Evolutionary conservation across 2,113 vertebrate genomes (phyloP).

Genomic region (Myotis davidii): DNA sequence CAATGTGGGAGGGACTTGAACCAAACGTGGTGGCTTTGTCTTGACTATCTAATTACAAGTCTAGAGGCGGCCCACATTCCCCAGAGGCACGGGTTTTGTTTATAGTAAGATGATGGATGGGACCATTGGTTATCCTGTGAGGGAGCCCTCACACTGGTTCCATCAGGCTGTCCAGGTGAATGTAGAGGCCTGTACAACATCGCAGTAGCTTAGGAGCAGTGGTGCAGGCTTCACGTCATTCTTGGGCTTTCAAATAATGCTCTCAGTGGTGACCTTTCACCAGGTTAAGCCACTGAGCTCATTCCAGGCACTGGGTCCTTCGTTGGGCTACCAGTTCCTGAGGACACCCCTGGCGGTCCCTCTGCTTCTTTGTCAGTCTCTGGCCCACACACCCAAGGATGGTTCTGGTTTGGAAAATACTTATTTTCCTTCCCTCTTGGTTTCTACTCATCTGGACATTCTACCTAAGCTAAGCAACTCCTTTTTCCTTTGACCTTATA

Average conservation of each 20-base stretch:
- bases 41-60: no score
- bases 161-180: not conserved
- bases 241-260: not conserved
- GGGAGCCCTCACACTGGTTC: not conserved
- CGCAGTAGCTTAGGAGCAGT: not conserved
- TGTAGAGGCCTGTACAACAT: fast-evolving
- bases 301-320: not conserved
- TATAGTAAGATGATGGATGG: no score
- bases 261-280: not conserved
- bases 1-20: no score
- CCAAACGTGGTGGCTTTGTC: no score
- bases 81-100: not conserved
- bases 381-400: not conserved
- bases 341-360: not conserved
- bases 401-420: not conserved
- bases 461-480: not conserved
- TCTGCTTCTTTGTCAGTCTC: not conserved
- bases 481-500: not conserved
- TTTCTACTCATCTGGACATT: not conserved
- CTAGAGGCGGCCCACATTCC: no score
- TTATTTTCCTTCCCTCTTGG: not conserved
- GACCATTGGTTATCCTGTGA: not conserved
- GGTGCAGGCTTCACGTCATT: fast-evolving
- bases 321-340: not conserved
- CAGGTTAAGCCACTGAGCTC: not conserved